Evolutionary conservation across 2,888 invertebrate genomes (phyloP).

Genomic region (Drosophila meridiana): DNA sequence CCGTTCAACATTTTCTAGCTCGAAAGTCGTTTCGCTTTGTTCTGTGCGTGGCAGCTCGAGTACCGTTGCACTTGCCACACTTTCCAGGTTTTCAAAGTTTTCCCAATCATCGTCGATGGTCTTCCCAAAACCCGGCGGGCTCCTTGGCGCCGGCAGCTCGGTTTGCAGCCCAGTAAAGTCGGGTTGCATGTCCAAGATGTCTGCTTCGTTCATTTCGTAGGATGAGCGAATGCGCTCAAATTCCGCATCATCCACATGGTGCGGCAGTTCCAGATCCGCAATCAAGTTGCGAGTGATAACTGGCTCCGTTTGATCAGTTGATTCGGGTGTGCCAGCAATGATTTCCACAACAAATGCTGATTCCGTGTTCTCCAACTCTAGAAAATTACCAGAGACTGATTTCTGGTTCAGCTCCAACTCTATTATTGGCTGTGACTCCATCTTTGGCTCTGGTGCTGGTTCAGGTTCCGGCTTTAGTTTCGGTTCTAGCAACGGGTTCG

Average conservation of each 20-base stretch:
- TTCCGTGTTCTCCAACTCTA: constrained; percentile 35
- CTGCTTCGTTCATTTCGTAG: constrained; percentile 76
- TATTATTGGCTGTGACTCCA: neutral
- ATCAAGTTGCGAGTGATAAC: constrained; percentile 43
- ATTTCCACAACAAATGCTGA: constrained; percentile 65
- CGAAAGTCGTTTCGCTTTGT: constrained; percentile 8
- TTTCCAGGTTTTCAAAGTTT: constrained; percentile 71
- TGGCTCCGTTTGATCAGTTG: constrained; percentile 21
- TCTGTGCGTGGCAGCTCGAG: constrained; percentile 32
- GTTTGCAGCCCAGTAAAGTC: constrained; percentile 36
- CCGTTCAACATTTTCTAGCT: constrained; percentile 39
- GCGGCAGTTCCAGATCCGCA: constrained; percentile 49
- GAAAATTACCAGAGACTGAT: too few relatives aligned
- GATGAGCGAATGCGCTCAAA: constrained; percentile 73
- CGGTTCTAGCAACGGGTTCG: neutral
- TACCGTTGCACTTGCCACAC: constrained; percentile 24
- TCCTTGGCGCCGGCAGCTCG: constrained; percentile 22
- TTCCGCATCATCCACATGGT: constrained; percentile 53
- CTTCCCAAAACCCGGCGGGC: constrained; percentile 75
- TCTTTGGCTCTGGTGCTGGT: neutral
- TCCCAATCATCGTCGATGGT: constrained; percentile 80
- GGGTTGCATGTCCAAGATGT: constrained; percentile 63
- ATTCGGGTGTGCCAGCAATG: constrained; percentile 63
- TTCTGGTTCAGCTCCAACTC: neutral
- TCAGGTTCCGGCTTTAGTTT: neutral